Evolutionary conservation across 2,797 vertebrate species (phyloP).

Genomic region (Coracias cyanogaster): DNA sequence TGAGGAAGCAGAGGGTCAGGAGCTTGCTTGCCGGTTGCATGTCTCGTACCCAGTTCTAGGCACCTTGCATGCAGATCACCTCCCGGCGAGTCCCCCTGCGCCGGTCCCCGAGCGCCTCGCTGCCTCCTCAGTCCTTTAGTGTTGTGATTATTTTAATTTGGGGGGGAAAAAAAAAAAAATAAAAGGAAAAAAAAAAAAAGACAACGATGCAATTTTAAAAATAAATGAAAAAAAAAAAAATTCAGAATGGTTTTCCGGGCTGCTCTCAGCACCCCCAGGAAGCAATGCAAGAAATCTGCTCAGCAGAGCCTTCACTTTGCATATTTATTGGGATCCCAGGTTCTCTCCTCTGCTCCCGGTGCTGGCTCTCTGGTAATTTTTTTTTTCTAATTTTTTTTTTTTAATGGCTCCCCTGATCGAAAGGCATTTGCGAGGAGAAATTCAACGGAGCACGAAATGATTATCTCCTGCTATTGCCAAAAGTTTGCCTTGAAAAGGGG

Average conservation of each 20-base stretch:
- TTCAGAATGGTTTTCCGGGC: background rate
- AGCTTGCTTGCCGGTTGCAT: constrained; percentile 95
- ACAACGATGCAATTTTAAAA: background rate
- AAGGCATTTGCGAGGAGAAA: constrained; percentile 62
- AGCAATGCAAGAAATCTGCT: constrained; percentile 81
- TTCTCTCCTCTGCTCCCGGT: constrained; percentile 65
- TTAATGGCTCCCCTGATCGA: constrained; percentile 68
- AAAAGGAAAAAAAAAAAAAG: background rate
- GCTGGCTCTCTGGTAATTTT: constrained; percentile 22
- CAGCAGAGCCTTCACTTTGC: constrained; percentile 85
- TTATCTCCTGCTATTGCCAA: constrained; percentile 78
- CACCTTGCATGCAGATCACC: constrained; percentile 87
- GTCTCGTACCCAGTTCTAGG: constrained; percentile 84
- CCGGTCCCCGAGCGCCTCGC: constrained; percentile 38
- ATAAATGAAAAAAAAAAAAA: background rate
- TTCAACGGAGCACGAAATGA: constrained; percentile 63
- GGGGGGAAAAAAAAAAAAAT: background rate
- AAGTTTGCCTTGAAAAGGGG: constrained; percentile 86
- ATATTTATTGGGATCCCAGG: constrained; percentile 83
- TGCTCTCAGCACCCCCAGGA: constrained; percentile 82
- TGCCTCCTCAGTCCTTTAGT: constrained; percentile 67
- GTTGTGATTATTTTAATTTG: background rate
- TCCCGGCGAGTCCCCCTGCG: constrained; percentile 29
- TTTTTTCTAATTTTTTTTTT: background rate
- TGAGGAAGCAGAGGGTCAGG: constrained; percentile 91